Evolutionary conservation across 2,888 invertebrate species (phyloP).

Genomic region (Erebia aethiops): DNA sequence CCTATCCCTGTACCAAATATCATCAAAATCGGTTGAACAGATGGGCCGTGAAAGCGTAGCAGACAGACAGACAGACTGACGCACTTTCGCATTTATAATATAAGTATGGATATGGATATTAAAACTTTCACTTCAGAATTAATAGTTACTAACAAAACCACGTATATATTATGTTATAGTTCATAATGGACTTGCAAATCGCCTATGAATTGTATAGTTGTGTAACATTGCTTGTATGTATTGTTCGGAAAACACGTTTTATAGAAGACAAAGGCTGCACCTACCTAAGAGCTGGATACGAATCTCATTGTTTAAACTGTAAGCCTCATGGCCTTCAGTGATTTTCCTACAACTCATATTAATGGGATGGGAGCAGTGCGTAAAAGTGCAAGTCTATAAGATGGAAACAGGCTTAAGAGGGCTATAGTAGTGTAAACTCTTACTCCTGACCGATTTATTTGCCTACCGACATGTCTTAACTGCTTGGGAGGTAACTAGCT

Average conservation of each 20-base stretch:
- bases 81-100: too few relatives aligned
- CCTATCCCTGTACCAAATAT: too few relatives aligned
- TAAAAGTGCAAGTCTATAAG: too few relatives aligned
- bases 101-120: too few relatives aligned
- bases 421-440: too few relatives aligned
- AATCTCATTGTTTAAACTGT: background rate
- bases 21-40: too few relatives aligned
- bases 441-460: background rate
- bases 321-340: background rate
- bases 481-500: background rate
- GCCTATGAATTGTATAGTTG: background rate
- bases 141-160: background rate
- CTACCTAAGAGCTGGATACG: background rate
- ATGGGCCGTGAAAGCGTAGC: too few relatives aligned
- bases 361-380: background rate
- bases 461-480: background rate
- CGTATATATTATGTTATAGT: background rate
- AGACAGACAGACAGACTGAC: too few relatives aligned
- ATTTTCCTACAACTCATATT: slow-evolving; percentile 6
- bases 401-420: too few relatives aligned
- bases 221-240: slow-evolving; percentile 7
- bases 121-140: background rate
- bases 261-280: slow-evolving; percentile 11
- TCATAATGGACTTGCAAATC: background rate
- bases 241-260: slow-evolving; percentile 17